Evolutionary conservation across 1,140 invertebrate genomes (phyloP).

Genomic region (Fopius arisanus): DNA sequence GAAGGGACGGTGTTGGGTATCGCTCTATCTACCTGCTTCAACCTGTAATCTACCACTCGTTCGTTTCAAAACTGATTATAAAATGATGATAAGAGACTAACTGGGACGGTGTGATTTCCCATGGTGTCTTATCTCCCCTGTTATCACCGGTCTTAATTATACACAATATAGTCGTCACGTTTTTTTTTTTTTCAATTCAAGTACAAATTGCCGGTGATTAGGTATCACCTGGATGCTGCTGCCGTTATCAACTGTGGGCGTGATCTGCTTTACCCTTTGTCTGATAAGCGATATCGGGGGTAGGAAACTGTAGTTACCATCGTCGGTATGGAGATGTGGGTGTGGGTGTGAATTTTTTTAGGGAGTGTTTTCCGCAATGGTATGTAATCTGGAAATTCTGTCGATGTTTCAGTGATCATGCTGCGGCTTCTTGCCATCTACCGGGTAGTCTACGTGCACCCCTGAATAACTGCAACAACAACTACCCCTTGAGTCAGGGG

Average conservation of each 20-base stretch:
- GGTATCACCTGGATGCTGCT: neutral
- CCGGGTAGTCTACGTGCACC: conserved; percentile 15
- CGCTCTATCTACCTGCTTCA: neutral
- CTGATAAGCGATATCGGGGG: neutral
- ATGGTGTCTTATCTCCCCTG: neutral
- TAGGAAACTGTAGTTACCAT: neutral
- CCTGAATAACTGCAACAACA: conserved; percentile 24
- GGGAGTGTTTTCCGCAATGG: too few species aligned
- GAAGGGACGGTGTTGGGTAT: neutral
- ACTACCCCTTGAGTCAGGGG: conserved; percentile 15
- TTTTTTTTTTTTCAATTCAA: neutral
- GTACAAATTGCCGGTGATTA: neutral
- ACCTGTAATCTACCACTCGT: neutral
- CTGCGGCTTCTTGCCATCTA: conserved; percentile 23
- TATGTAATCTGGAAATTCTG: conserved; percentile 1
- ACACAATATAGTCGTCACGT: neutral
- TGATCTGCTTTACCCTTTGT: neutral
- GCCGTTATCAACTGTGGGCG: neutral
- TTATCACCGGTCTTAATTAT: neutral
- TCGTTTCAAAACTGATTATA: neutral
- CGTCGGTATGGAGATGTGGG: neutral
- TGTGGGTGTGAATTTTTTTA: too few species aligned
- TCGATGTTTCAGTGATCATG: conserved; percentile 28
- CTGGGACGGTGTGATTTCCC: neutral
- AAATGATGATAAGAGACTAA: neutral